Percentiles rank a stretch among this genome's conserved stretches.
Conservation (phyloP, 2,797 vertebrate genomes). For the Eurystomus glaucurus region DNA sequence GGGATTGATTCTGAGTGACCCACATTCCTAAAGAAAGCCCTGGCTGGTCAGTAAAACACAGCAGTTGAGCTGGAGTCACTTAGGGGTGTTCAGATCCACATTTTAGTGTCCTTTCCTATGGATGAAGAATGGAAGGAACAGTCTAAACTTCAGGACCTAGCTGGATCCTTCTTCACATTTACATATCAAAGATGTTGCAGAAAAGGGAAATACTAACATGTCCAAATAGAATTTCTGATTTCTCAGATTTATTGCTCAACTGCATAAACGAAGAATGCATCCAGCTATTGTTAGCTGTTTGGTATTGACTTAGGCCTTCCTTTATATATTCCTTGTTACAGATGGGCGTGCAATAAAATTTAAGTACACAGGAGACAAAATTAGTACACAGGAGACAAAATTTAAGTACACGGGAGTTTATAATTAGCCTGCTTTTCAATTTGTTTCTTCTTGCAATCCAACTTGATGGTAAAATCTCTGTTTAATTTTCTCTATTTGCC, state of each 20-base stretch:
- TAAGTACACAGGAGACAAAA: conserved; percentile 16
- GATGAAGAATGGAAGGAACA: neutral
- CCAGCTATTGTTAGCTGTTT: neutral
- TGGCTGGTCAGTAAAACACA: neutral
- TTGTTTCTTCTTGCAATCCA: conserved; percentile 40
- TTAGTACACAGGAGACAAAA: conserved; percentile 18
- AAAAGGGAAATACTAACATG: neutral
- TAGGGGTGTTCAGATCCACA: neutral
- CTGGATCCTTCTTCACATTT: neutral
- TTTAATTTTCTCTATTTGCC: conserved; percentile 37
- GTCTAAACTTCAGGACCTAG: neutral
- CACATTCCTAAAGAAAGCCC: neutral
- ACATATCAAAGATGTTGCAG: neutral
- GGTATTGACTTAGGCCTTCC: neutral
- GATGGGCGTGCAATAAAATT: conserved; percentile 5
- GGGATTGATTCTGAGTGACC: neutral
- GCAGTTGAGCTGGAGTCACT: neutral
- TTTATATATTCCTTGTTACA: neutral
- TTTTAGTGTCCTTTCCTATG: neutral
- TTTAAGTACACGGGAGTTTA: neutral
- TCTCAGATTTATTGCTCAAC: neutral
- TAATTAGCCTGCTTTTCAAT: conserved; percentile 37
- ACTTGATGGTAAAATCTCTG: neutral
- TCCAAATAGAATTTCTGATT: neutral
- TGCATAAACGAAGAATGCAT: neutral